These are phyloP conservation scores for Rhombomys opimus DNA, from an alignment of 2,113 vertebrate genomes.

Conservation along the genomic window DNA sequence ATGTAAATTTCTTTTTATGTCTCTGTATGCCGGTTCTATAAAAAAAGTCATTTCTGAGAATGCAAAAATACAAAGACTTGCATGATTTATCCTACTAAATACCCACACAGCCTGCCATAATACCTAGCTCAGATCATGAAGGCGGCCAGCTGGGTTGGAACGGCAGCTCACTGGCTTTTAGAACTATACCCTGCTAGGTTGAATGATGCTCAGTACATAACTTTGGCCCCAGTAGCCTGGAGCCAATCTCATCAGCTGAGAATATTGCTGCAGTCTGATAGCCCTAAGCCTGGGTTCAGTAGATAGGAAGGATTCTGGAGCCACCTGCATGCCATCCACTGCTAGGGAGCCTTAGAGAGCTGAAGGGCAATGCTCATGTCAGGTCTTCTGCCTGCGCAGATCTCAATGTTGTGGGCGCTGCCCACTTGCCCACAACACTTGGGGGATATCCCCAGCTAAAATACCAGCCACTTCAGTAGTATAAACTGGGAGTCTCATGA, in stretches of 20 bases:
- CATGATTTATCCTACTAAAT: constrained; percentile 42
- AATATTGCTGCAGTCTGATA: background rate
- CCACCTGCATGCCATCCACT: background rate
- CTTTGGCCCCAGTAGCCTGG: background rate
- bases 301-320: background rate
- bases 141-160: background rate
- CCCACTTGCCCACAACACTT: background rate
- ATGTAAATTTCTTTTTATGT: background rate
- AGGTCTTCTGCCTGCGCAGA: no score
- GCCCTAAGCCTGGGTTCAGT: background rate
- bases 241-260: background rate
- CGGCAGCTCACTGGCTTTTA: background rate
- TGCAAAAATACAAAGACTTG: constrained; percentile 44
- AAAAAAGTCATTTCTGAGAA: constrained; percentile 31
- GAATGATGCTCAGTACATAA: background rate
- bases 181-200: background rate
- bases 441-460: background rate
- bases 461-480: background rate
- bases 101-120: constrained; percentile 22
- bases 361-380: background rate
- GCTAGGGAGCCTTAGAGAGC: background rate
- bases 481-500: background rate
- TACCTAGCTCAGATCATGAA: background rate
- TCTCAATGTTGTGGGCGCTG: background rate
- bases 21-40: background rate